Evolutionary conservation across 2,888 invertebrate genomes (phyloP), one percentile per base, ranked within the genome.

Genomic region (Amiota minor): DNA sequence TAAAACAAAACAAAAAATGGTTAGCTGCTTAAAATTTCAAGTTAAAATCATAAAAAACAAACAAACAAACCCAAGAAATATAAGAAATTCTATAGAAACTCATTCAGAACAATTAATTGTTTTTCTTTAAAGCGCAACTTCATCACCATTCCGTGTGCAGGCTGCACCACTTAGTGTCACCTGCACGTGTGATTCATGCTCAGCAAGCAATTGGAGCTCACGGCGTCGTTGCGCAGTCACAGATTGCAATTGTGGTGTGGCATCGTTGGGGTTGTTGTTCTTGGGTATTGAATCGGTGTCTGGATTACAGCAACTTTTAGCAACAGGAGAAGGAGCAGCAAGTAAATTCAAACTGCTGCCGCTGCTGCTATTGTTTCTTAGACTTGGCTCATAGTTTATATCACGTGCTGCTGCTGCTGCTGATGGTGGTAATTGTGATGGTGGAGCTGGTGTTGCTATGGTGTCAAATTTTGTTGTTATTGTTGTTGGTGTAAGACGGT

Each of bases 201-300:
- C 86, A 45, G 84, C 86, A 23, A 73, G 79, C 72, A 85, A 73
- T 77, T 87, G 84, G 14, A 86, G 76, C 62, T 87, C 84, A 53
- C 79, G 80, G 55, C 85, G 78, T 46, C 86, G 84, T 75, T 87
- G 87, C 71, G 87, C 84, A 71, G 87, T 87, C 72, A 85, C 74
- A 61, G 86, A 79, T 35, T 35, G 35, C 56, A 74, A 23, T 9
- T 61, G 12, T 10, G 12, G 14, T 20, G 67, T 67, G 50, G 49
- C 49, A 62, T 71, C 71, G 62, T 49, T 61, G 71, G 61, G 45
- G 61, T 62, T 23, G 20, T 62, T 59, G 18, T 59, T 59, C 18
- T 14, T 18, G 6, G n/a, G 8, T 8, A 18, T 10, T 56, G n/a
- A 14, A 16, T 16, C 56, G 56, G 56, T 56, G 56, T 56, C 18